Conservation (phyloP, 2,113 vertebrate genomes). For the Rhegmatorhina hoffmannsi region DNA sequence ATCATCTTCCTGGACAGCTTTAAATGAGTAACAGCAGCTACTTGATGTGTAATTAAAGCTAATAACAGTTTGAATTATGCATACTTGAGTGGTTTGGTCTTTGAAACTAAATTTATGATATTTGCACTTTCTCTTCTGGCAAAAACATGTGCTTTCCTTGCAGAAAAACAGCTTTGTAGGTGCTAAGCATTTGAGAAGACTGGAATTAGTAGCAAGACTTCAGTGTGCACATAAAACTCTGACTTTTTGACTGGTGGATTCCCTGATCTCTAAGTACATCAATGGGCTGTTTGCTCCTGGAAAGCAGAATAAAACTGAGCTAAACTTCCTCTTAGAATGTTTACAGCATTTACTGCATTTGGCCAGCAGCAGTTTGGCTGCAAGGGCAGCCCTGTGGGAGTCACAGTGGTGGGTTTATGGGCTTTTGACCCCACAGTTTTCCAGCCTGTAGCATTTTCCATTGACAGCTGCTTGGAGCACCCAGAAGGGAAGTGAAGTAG, state of each 20-base stretch:
- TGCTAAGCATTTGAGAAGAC: background rate
- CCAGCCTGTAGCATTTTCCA: background rate
- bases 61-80: background rate
- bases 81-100: background rate
- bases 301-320: background rate
- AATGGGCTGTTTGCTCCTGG: background rate
- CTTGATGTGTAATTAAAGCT: background rate
- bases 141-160: background rate
- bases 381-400: background rate
- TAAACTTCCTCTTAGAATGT: background rate
- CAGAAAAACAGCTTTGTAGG: background rate
- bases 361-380: background rate
- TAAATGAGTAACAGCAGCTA: background rate
- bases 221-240: background rate
- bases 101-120: background rate
- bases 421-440: background rate
- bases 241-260: background rate
- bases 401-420: background rate
- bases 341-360: background rate
- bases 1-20: background rate
- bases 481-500: background rate
- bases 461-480: background rate
- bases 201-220: background rate
- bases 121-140: background rate
- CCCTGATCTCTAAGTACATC: rapidly evolving